Percentiles rank a stretch among this genome's conserved stretches.
These are phyloP conservation scores for Pseudococcus viburni DNA, from an alignment of 2,888 invertebrate species.

Conservation along the genomic window DNA sequence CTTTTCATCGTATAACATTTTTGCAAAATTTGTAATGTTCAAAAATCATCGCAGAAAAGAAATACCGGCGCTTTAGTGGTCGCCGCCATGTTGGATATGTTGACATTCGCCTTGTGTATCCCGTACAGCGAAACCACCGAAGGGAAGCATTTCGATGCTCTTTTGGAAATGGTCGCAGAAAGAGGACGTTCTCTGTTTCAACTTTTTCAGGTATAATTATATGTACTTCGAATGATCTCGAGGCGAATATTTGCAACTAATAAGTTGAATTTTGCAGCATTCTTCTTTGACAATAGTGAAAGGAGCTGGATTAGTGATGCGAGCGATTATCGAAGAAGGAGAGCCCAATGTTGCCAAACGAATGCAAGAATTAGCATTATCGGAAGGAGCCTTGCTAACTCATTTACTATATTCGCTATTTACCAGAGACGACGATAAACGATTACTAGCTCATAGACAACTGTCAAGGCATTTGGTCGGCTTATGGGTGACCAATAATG, in stretches of 20 bases:
- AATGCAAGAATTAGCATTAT: conserved; percentile 96
- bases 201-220: conserved; percentile 82
- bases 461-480: conserved; percentile 94
- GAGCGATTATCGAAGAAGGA: conserved; percentile 98
- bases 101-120: conserved; percentile 97
- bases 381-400: conserved; percentile 95
- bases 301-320: conserved; percentile 94
- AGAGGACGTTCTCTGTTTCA: conserved; percentile 92
- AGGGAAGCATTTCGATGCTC: conserved; percentile 93
- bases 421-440: conserved; percentile 84
- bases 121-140: conserved; percentile 99
- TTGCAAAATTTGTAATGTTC: neutral
- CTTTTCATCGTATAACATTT: neutral
- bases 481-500: conserved; percentile 96
- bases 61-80: conserved; percentile 96
- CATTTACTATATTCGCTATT: conserved; percentile 93
- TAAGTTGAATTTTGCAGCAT: conserved; percentile 77
- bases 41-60: conserved; percentile 77
- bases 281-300: conserved; percentile 98
- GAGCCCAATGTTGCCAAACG: conserved; percentile 90
- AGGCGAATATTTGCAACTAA: too few species aligned
- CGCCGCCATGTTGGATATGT: conserved; percentile 97
- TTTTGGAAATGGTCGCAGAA: conserved; percentile 94
- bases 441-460: conserved; percentile 89
- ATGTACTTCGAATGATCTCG: neutral